Evolutionary conservation across 2,888 invertebrate species (phyloP).

Genomic region (Amiota communis): DNA sequence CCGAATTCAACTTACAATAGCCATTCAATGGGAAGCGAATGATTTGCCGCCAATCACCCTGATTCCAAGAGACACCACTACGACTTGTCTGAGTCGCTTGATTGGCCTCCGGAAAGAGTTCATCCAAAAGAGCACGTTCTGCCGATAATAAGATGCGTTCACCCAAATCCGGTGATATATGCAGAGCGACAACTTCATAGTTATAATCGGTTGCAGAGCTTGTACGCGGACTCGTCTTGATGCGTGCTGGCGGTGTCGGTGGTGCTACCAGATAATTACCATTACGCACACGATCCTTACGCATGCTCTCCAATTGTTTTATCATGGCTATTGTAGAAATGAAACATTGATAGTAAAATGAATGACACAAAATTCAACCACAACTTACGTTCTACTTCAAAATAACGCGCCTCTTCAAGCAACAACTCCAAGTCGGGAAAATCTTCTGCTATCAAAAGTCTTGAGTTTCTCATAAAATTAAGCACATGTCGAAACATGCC

Average conservation of each 20-base stretch:
- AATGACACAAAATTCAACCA: background rate
- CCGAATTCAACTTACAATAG: conserved; percentile 90
- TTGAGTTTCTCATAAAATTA: conserved; percentile 94
- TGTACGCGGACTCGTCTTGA: conserved; percentile 65
- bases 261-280: conserved; percentile 74
- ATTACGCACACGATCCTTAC: conserved; percentile 80
- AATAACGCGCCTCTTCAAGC: conserved; percentile 91
- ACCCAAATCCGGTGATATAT: conserved; percentile 83
- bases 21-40: conserved; percentile 90
- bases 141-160: conserved; percentile 87
- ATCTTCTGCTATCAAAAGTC: conserved; percentile 88
- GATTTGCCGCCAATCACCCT: conserved; percentile 85
- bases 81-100: conserved; percentile 85
- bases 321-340: conserved; percentile 78
- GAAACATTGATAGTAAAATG: background rate
- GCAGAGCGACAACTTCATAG: conserved; percentile 87
- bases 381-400: conserved; percentile 89
- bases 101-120: conserved; percentile 84
- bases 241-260: conserved; percentile 70
- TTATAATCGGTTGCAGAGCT: conserved; percentile 71
- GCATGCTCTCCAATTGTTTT: conserved; percentile 82
- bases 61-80: conserved; percentile 86
- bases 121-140: conserved; percentile 83
- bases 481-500: conserved; percentile 98
- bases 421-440: conserved; percentile 91